Conservation (phyloP, 2,888 invertebrate species). For the Chromoteleia sp. region DNA sequence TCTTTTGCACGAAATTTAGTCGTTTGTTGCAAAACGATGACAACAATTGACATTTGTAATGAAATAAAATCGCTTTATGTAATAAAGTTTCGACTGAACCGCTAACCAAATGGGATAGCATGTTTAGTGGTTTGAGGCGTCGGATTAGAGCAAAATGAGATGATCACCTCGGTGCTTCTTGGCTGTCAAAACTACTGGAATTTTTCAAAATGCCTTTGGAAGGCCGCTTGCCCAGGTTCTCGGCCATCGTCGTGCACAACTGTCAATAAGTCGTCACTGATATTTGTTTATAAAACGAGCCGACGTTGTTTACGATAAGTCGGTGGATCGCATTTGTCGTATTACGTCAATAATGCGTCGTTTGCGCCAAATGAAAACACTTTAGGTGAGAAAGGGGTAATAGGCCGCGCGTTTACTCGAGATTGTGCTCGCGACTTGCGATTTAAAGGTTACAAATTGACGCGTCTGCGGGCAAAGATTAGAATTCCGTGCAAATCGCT, state of each 20-base stretch:
- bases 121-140: neutral
- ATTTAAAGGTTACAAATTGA: conserved; percentile 40
- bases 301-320: neutral
- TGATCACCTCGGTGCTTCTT: conserved; percentile 84
- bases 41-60: neutral
- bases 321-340: conserved; percentile 45
- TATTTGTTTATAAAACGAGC: conserved; percentile 27
- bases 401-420: conserved; percentile 20
- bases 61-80: neutral
- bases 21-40: too few species aligned
- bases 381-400: conserved; percentile 3
- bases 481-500: conserved; percentile 18
- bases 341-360: conserved; percentile 15
- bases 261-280: neutral
- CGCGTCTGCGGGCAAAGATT: neutral
- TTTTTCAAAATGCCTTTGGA: conserved; percentile 96
- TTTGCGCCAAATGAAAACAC: conserved; percentile 1
- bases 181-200: conserved; percentile 95
- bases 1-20: too few species aligned
- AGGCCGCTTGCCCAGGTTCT: conserved; percentile 93
- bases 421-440: conserved; percentile 1
- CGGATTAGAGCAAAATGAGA: conserved; percentile 1
- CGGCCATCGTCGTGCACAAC: conserved; percentile 86
- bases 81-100: neutral
- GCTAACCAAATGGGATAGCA: neutral